Evolutionary conservation across 2,113 vertebrate species (phyloP).

Genomic region (Leucopsar rothschildi): DNA sequence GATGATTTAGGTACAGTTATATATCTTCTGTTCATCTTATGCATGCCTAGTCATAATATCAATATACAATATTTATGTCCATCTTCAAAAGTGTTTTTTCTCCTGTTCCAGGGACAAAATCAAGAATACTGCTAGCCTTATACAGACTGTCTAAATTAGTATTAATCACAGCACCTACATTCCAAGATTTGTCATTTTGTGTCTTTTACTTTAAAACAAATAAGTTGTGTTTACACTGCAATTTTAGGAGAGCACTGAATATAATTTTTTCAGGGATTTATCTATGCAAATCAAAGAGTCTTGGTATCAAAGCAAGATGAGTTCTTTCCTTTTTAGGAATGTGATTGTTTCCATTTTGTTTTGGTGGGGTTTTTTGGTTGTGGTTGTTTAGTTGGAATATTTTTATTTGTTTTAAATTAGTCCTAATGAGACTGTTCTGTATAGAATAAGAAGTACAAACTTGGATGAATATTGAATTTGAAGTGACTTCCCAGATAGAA

Average conservation of each 20-base stretch:
- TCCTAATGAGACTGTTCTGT: background rate
- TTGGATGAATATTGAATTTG: background rate
- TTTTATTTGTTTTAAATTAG: background rate
- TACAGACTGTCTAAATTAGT: background rate
- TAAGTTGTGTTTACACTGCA: background rate
- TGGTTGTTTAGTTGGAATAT: background rate
- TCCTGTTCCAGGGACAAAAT: background rate
- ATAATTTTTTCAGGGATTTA: background rate
- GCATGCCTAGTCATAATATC: background rate
- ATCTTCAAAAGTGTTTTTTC: background rate
- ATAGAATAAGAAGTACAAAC: background rate
- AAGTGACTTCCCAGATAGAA: background rate
- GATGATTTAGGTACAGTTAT: background rate
- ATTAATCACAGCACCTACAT: background rate
- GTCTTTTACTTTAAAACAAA: background rate
- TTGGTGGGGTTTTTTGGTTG: accelerated
- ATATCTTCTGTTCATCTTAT: background rate
- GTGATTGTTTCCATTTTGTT: background rate
- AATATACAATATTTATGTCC: background rate
- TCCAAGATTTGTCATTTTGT: background rate
- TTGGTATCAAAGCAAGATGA: background rate
- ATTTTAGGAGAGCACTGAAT: background rate
- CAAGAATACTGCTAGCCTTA: background rate
- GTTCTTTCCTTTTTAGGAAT: background rate
- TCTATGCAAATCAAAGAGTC: background rate